Percentiles rank a stretch among this genome's conserved stretches.
phyloP scores from a whole-genome alignment of 2,888 invertebrate genomes.

The Drosophila lutescens region DNA sequence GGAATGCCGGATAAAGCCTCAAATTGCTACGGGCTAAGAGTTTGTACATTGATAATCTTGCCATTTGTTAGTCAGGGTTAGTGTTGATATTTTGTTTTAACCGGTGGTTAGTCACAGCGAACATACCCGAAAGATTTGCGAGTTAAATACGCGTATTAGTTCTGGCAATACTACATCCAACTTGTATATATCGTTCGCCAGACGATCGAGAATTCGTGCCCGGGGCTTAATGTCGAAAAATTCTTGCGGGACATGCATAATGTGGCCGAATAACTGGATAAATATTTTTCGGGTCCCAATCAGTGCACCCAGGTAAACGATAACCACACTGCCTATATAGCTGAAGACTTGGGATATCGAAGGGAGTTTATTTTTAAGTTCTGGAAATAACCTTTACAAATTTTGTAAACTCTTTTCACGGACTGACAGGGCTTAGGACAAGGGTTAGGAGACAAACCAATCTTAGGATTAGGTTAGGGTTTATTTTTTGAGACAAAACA shows the following conservation, averaged over 20 bases:
- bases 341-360: conserved; percentile 58
- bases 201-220: conserved; percentile 87
- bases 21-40: conserved; percentile 54
- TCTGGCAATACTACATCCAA: conserved; percentile 86
- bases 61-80: conserved; percentile 44
- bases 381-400: neutral
- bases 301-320: conserved; percentile 85
- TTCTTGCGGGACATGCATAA: conserved; percentile 86
- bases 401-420: neutral
- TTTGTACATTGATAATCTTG: conserved; percentile 20
- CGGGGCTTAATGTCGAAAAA: conserved; percentile 88
- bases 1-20: conserved; percentile 12
- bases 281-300: conserved; percentile 85
- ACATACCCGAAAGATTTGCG: conserved; percentile 81
- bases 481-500: conserved; percentile 9
- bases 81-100: no score
- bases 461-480: conserved; percentile 6
- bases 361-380: neutral
- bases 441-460: conserved; percentile 29
- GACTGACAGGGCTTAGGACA: conserved; percentile 1
- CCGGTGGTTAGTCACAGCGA: conserved; percentile 52
- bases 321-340: conserved; percentile 73
- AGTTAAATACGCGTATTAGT: conserved; percentile 61
- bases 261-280: conserved; percentile 84
- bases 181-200: conserved; percentile 86